Percentiles rank a stretch among this genome's conserved stretches.
Conservation (phyloP, 2,888 invertebrate species). For the Xanthorhoe spadicearia region DNA sequence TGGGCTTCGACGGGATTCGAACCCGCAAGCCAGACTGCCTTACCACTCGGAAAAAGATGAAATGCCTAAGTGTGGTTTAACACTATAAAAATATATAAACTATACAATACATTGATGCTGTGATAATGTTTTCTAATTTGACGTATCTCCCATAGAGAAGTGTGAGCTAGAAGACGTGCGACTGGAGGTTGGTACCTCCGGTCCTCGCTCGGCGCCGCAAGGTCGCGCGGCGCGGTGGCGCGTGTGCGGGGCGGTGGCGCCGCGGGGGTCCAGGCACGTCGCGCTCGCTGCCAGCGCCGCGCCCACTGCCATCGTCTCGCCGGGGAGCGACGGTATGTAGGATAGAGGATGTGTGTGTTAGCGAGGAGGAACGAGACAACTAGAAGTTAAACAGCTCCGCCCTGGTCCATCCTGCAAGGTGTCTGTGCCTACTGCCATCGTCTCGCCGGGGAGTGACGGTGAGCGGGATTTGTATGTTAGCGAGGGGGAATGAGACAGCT, state of each 20-base stretch:
- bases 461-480: neutral
- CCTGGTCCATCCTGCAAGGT: no score
- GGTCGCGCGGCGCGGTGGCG: constrained; percentile 66
- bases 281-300: constrained; percentile 29
- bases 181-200: constrained; percentile 54
- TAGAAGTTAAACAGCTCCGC: no score
- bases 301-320: constrained; percentile 11
- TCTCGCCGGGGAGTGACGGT: constrained; percentile 22
- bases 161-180: constrained; percentile 67
- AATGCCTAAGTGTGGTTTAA: no score
- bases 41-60: no score
- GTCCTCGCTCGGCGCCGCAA: constrained; percentile 46
- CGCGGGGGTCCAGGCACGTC: constrained; percentile 46
- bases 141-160: constrained; percentile 60
- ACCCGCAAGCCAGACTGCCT: no score
- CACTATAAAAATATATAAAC: no score
- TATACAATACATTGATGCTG: no score
- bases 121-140: no score
- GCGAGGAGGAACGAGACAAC: neutral
- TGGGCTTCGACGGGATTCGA: no score
- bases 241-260: constrained; percentile 70
- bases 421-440: constrained; percentile 4
- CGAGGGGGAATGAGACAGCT: neutral
- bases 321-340: constrained; percentile 15
- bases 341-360: neutral